Evolutionary conservation across 2,113 vertebrate species (phyloP).

Genomic region (Otis tarda): DNA sequence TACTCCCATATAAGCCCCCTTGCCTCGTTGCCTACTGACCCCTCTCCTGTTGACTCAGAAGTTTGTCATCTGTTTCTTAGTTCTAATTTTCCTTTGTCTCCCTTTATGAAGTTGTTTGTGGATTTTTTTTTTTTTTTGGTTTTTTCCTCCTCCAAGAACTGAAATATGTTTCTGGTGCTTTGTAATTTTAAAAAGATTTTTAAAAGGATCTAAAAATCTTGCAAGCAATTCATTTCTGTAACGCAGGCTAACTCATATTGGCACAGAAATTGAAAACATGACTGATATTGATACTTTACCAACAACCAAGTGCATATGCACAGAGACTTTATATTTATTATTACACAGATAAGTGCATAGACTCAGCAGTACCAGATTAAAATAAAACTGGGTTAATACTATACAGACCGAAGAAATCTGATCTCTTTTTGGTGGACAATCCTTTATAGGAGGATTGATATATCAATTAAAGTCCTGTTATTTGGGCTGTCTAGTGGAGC

Average conservation of each 20-base stretch:
- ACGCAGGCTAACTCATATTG: background rate
- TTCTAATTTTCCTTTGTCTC: background rate
- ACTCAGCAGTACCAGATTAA: background rate
- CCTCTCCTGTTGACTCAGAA: background rate
- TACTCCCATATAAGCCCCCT: rapidly evolving
- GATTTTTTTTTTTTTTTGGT: too few relatives aligned
- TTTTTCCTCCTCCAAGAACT: rapidly evolving
- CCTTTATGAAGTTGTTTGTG: background rate
- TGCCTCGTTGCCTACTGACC: background rate
- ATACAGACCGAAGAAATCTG: background rate
- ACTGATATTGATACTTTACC: background rate
- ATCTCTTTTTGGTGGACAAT: background rate
- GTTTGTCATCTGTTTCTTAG: background rate
- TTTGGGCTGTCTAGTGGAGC: background rate
- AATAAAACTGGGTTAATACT: background rate
- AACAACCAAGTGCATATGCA: background rate
- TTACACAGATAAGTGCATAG: background rate
- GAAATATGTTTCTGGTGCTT: background rate
- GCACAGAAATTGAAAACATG: background rate
- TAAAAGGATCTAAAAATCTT: background rate
- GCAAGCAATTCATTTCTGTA: background rate
- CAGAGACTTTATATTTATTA: background rate
- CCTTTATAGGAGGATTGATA: background rate
- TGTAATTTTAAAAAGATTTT: background rate
- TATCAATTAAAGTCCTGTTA: background rate